Conservation (phyloP, 2,888 invertebrate species). For the Drosophila imparisetae region DNA sequence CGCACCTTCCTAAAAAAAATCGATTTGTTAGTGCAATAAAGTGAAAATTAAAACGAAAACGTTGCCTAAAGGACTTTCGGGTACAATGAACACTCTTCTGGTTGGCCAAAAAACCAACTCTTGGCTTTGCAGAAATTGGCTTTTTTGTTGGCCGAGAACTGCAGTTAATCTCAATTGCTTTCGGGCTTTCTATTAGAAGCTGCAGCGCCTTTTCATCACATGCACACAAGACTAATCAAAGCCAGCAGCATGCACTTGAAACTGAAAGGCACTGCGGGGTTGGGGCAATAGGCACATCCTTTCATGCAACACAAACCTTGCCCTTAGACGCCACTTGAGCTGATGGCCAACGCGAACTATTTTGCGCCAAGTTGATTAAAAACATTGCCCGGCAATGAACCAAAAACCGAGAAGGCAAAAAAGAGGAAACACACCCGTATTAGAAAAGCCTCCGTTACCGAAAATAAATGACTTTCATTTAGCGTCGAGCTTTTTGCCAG, state of each 20-base stretch:
- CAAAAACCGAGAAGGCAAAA: conserved; percentile 17
- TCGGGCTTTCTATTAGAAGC: conserved; percentile 38
- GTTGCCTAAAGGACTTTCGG: not conserved
- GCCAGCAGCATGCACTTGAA: conserved; percentile 44
- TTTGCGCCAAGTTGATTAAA: conserved; percentile 75
- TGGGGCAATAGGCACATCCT: conserved; percentile 13
- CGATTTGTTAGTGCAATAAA: not conserved
- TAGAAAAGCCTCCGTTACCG: conserved; percentile 11
- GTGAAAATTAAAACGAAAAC: not conserved
- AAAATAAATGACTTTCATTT: conserved; percentile 80
- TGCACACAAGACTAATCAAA: conserved; percentile 49
- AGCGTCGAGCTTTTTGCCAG: conserved; percentile 42
- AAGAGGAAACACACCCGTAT: conserved; percentile 1
- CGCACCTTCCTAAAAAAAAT: not conserved
- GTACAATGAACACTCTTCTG: not conserved
- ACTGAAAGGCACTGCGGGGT: conserved; percentile 7
- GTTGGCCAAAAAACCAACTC: not conserved
- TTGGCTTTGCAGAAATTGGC: not conserved
- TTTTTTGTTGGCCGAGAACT: conserved; percentile 3
- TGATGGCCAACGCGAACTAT: conserved; percentile 62
- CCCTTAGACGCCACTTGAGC: conserved; percentile 58
- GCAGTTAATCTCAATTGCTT: conserved; percentile 57
- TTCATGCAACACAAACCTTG: conserved; percentile 47
- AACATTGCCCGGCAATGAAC: conserved; percentile 71
- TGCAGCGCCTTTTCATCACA: conserved; percentile 43